Base-by-base conservation (phyloP, 2,888 invertebrate genomes). In the Sympetrum striolatum region DNA sequence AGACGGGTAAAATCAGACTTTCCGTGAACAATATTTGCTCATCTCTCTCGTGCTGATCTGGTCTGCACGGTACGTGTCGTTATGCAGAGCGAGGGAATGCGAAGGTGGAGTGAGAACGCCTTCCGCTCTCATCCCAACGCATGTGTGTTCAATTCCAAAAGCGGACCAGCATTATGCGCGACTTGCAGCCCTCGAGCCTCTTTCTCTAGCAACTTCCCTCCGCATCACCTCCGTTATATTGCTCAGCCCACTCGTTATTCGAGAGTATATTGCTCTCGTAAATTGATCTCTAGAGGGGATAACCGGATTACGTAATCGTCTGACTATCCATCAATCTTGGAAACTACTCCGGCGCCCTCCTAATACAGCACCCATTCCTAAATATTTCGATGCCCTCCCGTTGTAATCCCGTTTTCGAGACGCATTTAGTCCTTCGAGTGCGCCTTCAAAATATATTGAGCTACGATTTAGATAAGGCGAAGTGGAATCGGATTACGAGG, bases 41-140 rank as follows among this genome's bases (percentile, higher is more conserved):
- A 80, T 80, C 80, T 44, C 80, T 44, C 80, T 80, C 80, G 37
- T 80, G 80, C 80, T 44, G 80, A 80, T 80, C 80, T 80, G 80
- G 39, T 37, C 37, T 80, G 39, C 80, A 80, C 80, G 44, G 80
- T 22, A 80, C 80, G 53, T 82, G 82, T 58, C 58, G 53, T 31
- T 31, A 15, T 44, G 58, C 25, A 53, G 60, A 15, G 35, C 22
- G 60, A n/a, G 53, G 48, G 81, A 5, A 10, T 25, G 37, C 8
- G 80, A 6, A 18, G 39, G 18, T 31, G 37, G 80, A n/a, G 22
- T 35, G 8, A 37, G 80, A 37, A 80, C 37, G 15, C 86, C 64
- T 37, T 60, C 60, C 86, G 15, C 39, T 22, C 60, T n/a, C 86
- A 18, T 18, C 58, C 58, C 6, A 64, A 37, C 25, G 18, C 82